Evolutionary conservation across 2,888 invertebrate genomes (phyloP).

Genomic region (Pediacus dermestoides): DNA sequence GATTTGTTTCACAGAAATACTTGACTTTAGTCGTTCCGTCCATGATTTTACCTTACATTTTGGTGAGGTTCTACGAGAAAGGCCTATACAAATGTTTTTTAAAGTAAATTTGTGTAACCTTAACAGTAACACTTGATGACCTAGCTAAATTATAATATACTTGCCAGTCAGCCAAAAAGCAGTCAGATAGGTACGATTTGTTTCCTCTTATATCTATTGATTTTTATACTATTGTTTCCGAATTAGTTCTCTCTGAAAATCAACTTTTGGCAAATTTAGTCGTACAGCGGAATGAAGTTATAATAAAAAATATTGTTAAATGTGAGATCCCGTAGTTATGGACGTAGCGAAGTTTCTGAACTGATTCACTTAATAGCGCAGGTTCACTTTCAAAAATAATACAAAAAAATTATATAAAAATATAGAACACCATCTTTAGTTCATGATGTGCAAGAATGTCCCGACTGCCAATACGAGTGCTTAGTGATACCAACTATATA

Average conservation of each 20-base stretch:
- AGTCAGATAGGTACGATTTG: slow-evolving; percentile 34
- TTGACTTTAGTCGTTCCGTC: slow-evolving; percentile 24
- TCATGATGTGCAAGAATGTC: slow-evolving; percentile 43
- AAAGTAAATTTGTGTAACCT: neutral
- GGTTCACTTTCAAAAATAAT: no score
- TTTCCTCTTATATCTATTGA: slow-evolving; percentile 1
- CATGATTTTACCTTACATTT: slow-evolving; percentile 5
- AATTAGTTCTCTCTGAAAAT: slow-evolving; percentile 17
- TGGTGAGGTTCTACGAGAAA: neutral
- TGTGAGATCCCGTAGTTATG: slow-evolving; percentile 49
- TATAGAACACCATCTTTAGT: slow-evolving; percentile 40
- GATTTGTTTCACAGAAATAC: no score
- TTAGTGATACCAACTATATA: slow-evolving; percentile 42
- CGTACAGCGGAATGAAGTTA: slow-evolving; percentile 34
- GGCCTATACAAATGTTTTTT: no score
- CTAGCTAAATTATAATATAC: slow-evolving; percentile 27
- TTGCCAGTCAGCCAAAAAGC: slow-evolving; percentile 44
- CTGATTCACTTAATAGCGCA: slow-evolving; percentile 33
- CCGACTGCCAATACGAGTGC: slow-evolving; percentile 47
- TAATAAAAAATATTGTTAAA: slow-evolving; percentile 42
- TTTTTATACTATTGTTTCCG: slow-evolving; percentile 10
- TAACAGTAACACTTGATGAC: no score
- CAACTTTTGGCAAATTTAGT: slow-evolving; percentile 34
- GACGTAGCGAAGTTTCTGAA: slow-evolving; percentile 43
- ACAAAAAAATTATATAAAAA: slow-evolving; percentile 13